phyloP scores from a whole-genome alignment of 2,888 invertebrate genomes.

The Eupithecia abbreviata region DNA sequence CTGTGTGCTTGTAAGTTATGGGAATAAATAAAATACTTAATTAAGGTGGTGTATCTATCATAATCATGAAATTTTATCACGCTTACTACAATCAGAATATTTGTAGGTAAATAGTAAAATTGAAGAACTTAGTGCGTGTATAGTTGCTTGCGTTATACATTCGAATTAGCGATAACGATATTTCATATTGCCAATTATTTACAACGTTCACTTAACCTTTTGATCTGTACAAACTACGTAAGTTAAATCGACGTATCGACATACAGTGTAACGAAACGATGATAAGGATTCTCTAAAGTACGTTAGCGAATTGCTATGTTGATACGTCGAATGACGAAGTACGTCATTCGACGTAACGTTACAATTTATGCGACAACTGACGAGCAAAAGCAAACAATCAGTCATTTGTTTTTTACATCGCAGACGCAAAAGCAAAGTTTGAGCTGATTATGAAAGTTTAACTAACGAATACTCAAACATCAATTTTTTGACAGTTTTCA shows the following conservation, averaged over 20 bases:
- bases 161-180: not conserved
- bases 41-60: not conserved
- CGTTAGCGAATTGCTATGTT: slow-evolving; percentile 3
- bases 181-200: not conserved
- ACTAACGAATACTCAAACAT: too few relatives aligned
- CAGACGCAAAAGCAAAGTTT: not conserved
- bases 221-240: not conserved
- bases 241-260: not conserved
- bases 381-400: not conserved
- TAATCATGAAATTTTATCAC: not conserved
- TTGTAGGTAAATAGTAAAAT: not conserved
- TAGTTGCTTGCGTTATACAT: not conserved
- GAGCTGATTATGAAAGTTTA: not conserved
- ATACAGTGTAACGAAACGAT: not conserved
- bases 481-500: too few relatives aligned
- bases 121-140: not conserved
- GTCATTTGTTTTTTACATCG: not conserved
- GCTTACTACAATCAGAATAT: not conserved
- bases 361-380: not conserved
- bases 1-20: too few relatives aligned
- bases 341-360: not conserved
- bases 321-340: not conserved
- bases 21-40: too few relatives aligned
- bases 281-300: not conserved
- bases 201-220: not conserved